Conservation (phyloP, 1,140 invertebrate species). For the Sarcophaga bullata region DNA sequence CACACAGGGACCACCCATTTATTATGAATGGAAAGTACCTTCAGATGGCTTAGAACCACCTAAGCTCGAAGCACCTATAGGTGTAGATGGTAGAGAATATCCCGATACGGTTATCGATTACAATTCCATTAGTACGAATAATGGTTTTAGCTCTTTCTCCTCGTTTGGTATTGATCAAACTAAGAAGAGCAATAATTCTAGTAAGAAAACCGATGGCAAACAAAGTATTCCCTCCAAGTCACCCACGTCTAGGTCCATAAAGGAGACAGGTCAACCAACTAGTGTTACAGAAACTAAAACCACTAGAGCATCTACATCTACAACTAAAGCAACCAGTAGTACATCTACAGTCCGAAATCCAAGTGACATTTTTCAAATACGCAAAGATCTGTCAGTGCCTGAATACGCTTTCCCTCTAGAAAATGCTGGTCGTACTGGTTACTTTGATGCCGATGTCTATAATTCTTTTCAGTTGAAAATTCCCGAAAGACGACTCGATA, state of each 20-base stretch:
- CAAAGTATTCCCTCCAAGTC: slow-evolving; percentile 43
- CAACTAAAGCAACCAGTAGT: slow-evolving; percentile 45
- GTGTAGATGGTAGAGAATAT: slow-evolving; percentile 60
- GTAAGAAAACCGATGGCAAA: slow-evolving; percentile 3
- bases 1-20: slow-evolving; percentile 71
- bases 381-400: slow-evolving; percentile 66
- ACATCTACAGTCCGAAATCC: slow-evolving; percentile 43
- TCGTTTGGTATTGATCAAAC: slow-evolving; percentile 41
- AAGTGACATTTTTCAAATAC: slow-evolving; percentile 57
- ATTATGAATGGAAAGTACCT: slow-evolving; percentile 72
- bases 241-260: slow-evolving; percentile 57
- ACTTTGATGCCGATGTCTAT: slow-evolving; percentile 67
- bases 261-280: slow-evolving; percentile 44
- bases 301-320: slow-evolving; percentile 44
- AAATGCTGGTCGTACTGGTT: slow-evolving; percentile 68
- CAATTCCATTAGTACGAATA: slow-evolving; percentile 45
- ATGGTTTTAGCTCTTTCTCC: slow-evolving; percentile 49
- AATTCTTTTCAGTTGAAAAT: slow-evolving; percentile 71
- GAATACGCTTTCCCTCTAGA: slow-evolving; percentile 70
- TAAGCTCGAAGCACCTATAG: slow-evolving; percentile 59
- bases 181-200: slow-evolving; percentile 8
- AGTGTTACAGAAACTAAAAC: slow-evolving; percentile 45
- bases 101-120: slow-evolving; percentile 55
- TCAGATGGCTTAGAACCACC: slow-evolving; percentile 70
- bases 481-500: slow-evolving; percentile 63